Base-by-base conservation (phyloP, 2,888 invertebrate genomes). In the Leptinotarsa rubiginosa region DNA sequence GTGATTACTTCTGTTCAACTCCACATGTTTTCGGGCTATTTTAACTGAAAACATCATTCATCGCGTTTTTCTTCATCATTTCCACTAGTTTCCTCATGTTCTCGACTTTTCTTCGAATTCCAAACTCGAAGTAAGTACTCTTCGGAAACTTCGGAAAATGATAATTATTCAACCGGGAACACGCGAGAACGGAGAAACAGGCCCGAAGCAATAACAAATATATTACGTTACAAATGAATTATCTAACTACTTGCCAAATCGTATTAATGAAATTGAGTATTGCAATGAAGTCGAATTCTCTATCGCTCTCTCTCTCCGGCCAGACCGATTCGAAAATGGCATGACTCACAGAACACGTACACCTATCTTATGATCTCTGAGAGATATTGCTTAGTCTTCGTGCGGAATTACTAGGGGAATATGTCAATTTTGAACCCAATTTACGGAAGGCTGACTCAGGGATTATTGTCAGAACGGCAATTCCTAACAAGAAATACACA, bases 181-280 rank as follows among this genome's bases (percentile, higher is more conserved):
- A 76, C 77, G 78, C 70, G 25, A 74, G 54, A 56, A 41, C 65
- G 72, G 52, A 75, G 72, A 56, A 75, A 72, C 69, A 41, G 65
- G 70, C 75, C 68, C 52, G 59, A 67, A 68, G 77, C 72, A 75
- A 77, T 80, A 75, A 77, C 77, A 79, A 74, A 79, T 81, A 80
- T 81, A 78, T 80, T 81, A 81, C 77, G 79, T 76, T 78, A 76
- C 80, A 78, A 83, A 83, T 81, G 79, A 82, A 83, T 83, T 81
- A 81, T 77, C 80, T 50, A 79, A 79, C 78, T 80, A 81, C 80
- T 83, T 82, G 80, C 80, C 80, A 83, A 84, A 84, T 78, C 83
- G 80, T 81, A 83, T 84, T 83, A 84, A 82, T 82, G 80, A 82
- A 84, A 85, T 84, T 82, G 83, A 82, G 83, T 83, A 82, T 81